Percentiles rank a stretch among this genome's conserved stretches.
These are phyloP conservation scores for Seira sanloemensis DNA, from an alignment of 2,888 invertebrate genomes.

Conservation along the genomic window DNA sequence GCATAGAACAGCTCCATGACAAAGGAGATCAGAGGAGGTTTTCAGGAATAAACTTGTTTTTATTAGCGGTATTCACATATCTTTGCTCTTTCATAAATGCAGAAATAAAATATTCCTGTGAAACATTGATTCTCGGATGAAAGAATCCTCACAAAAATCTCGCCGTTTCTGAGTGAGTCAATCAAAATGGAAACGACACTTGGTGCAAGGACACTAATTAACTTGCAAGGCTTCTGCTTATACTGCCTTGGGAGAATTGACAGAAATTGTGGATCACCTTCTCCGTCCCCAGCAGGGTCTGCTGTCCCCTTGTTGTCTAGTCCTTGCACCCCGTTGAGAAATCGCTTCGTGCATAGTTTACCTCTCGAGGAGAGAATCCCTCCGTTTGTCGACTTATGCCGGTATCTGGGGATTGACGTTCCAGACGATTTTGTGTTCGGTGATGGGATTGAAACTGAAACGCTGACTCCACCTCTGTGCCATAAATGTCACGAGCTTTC, in stretches of 20 bases:
- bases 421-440: slow-evolving; percentile 40
- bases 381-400: slow-evolving; percentile 33
- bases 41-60: neutral
- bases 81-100: too few species aligned
- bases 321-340: slow-evolving; percentile 21
- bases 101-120: too few species aligned
- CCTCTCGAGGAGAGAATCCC: slow-evolving; percentile 30
- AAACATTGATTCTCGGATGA: too few species aligned
- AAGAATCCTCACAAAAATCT: too few species aligned
- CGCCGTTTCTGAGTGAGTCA: too few species aligned
- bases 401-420: slow-evolving; percentile 34
- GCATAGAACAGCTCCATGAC: too few species aligned
- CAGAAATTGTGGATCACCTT: neutral
- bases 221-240: slow-evolving; percentile 36
- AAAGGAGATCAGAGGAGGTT: too few species aligned
- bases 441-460: slow-evolving; percentile 24
- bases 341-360: slow-evolving; percentile 30
- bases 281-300: slow-evolving; percentile 8
- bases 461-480: slow-evolving; percentile 39
- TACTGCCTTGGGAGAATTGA: slow-evolving; percentile 30
- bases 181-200: neutral
- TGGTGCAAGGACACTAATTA: slow-evolving; percentile 27
- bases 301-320: slow-evolving; percentile 2
- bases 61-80: neutral
- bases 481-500: slow-evolving; percentile 36